These are phyloP conservation scores for Heterotis niloticus DNA, from an alignment of 2,113 vertebrate species.

Conservation along the genomic window DNA sequence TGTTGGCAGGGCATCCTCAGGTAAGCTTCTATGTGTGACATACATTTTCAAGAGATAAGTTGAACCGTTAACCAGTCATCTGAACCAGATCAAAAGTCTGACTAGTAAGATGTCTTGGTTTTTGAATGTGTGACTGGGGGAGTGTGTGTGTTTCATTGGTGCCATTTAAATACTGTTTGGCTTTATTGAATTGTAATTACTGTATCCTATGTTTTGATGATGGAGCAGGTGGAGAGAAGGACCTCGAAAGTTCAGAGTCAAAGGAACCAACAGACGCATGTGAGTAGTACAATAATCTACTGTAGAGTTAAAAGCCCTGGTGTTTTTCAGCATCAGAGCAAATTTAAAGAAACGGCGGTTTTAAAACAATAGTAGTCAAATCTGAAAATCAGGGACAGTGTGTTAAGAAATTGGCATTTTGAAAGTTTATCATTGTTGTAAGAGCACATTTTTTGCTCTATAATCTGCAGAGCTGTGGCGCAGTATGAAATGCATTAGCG, in stretches of 20 bases:
- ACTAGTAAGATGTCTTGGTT: background rate
- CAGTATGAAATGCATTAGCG: background rate
- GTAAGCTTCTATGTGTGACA: background rate
- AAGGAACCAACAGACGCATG: constrained; percentile 29
- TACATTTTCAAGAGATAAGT: background rate
- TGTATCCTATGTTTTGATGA: background rate
- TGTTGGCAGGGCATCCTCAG: background rate
- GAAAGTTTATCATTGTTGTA: too few relatives aligned
- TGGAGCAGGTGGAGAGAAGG: constrained; percentile 15
- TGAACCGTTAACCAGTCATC: background rate
- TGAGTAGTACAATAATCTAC: constrained; percentile 18
- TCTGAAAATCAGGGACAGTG: too few relatives aligned
- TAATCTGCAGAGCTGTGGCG: too few relatives aligned
- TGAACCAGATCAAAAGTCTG: background rate
- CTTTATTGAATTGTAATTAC: too few relatives aligned
- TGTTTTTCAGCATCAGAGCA: background rate
- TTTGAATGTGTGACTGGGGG: background rate
- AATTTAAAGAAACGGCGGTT: background rate
- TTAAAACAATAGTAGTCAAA: background rate
- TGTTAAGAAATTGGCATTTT: too few relatives aligned
- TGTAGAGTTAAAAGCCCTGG: too few relatives aligned
- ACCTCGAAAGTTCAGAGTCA: constrained; percentile 29
- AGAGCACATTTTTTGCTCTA: too few relatives aligned
- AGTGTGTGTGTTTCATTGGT: background rate
- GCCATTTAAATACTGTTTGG: too few relatives aligned